A percentile compares a stretch with the other conserved stretches of the same genome.
These are phyloP conservation scores for Bombyx mori DNA, from an alignment of 1,140 invertebrate genomes.

Conservation along the genomic window ASM3026992v2 NC_085124.1:10565001-10565500, in stretches of 20 bases:
- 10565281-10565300: constrained; percentile 15
- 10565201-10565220: constrained; percentile 7
- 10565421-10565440: too few species aligned
- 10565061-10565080: neutral
- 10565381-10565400: too few species aligned
- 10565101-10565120: neutral
- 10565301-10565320: constrained; percentile 8
- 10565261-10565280: constrained; percentile 4
- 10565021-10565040: too few species aligned
- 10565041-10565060: neutral
- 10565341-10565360: too few species aligned
- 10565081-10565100: neutral
- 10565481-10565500: too few species aligned
- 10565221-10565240: constrained; percentile 5
- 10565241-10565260: constrained; percentile 1
- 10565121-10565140: neutral
- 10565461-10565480: too few species aligned
- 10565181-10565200: constrained; percentile 3
- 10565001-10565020: too few species aligned
- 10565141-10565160: constrained; percentile 7
- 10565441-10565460: too few species aligned
- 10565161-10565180: constrained; percentile 3
- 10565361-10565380: too few species aligned
- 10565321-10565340: too few species aligned
- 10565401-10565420: too few species aligned